Conservation (phyloP, 2,113 vertebrate genomes). For the Phalacrocorax pelagicus region DNA sequence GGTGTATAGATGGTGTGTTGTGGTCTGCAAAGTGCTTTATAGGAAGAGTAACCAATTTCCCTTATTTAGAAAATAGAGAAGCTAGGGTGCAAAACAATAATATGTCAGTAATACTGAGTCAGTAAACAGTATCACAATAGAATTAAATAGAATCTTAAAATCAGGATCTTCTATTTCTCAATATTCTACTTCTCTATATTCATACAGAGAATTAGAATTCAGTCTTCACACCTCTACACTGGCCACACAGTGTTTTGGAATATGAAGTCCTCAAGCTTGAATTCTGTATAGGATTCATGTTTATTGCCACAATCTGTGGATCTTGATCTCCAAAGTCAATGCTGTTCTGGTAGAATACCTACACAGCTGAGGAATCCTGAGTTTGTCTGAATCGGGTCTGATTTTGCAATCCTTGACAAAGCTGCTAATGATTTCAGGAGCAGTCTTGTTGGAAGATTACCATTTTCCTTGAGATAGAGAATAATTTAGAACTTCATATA, state of each 20-base stretch:
- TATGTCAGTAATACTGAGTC: not conserved
- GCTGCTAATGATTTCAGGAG: not conserved
- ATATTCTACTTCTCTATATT: not conserved
- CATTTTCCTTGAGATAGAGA: not conserved
- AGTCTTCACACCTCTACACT: not conserved
- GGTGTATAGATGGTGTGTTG: not conserved
- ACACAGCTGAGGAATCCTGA: not conserved
- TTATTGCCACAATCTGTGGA: not conserved
- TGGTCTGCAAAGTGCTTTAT: not conserved
- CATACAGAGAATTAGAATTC: not conserved
- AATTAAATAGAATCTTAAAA: not conserved
- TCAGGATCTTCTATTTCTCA: not conserved
- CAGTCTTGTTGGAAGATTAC: not conserved
- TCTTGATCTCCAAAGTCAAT: not conserved
- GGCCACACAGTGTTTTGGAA: not conserved
- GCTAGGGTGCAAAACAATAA: not conserved
- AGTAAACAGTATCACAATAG: not conserved
- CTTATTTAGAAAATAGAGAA: not conserved
- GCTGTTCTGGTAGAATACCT: not conserved
- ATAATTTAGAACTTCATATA: not conserved
- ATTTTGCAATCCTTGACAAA: not conserved
- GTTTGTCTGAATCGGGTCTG: not conserved
- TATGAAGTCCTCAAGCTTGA: not conserved
- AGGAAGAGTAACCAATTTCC: not conserved
- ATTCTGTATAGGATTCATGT: not conserved